Evolutionary conservation across 2,113 vertebrate species (phyloP).

Genomic region (Atlantisia rogersi): DNA sequence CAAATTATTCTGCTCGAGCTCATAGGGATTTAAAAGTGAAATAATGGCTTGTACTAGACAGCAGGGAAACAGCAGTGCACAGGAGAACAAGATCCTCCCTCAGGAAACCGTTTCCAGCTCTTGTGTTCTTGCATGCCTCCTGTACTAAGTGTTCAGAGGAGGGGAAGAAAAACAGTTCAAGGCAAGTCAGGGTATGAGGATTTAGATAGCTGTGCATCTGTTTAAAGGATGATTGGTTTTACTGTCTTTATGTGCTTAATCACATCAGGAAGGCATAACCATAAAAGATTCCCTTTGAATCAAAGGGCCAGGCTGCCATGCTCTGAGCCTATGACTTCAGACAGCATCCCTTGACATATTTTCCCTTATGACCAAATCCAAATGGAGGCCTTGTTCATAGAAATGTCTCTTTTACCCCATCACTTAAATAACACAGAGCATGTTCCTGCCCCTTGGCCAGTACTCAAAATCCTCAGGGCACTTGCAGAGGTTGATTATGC

Average conservation of each 20-base stretch:
- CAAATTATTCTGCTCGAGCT: neutral
- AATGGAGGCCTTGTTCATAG: neutral
- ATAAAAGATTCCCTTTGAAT: neutral
- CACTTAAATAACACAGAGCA: neutral
- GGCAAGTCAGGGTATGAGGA: neutral
- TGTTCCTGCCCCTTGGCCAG: neutral
- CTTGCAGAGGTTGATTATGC: neutral
- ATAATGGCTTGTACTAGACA: neutral
- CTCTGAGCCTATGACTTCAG: neutral
- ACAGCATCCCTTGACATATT: neutral
- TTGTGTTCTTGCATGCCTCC: neutral
- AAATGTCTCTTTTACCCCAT: neutral
- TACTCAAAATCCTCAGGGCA: neutral
- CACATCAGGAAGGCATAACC: neutral
- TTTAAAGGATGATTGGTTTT: constrained; percentile 16
- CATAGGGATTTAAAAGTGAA: neutral
- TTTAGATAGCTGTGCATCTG: neutral
- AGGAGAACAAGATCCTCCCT: neutral
- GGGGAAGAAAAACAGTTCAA: neutral
- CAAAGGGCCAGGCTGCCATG: neutral
- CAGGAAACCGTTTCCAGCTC: neutral
- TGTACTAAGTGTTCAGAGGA: neutral
- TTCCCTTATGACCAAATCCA: neutral
- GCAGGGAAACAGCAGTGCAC: neutral
- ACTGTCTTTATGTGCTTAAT: neutral